Base-by-base conservation (phyloP, 2,797 vertebrate species). In the Champsocephalus esox region DNA sequence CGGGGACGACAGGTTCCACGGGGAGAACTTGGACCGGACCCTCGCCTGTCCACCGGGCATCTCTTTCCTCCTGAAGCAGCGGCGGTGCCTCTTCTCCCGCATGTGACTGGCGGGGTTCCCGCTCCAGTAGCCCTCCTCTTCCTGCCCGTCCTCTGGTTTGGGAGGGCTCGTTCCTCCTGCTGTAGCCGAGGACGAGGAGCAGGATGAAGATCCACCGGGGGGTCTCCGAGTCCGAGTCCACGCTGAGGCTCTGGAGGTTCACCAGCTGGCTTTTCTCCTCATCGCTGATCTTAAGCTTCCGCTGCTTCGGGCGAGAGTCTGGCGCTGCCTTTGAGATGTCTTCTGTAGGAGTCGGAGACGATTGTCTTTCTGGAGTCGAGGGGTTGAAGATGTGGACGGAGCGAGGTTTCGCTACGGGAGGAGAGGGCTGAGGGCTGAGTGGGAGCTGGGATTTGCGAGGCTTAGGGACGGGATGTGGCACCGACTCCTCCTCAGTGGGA, bases 1-100 rank as follows among this genome's bases (percentile, higher is more conserved):
- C 0, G 95, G 95, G 0, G 95, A 96, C 0, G 94, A 95, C 0
- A 95, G 91, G 63, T 95, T 96, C 95, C 95, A 95, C 9, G 95
- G 95, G 12, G 95, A 95, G 50, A 96, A 96, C 87, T 95, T 96
- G 62, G 95, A 95, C 9, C 95, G 87, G 0, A 92, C 73, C 70
- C 79, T 85, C 34, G 65, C 78, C 78, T 90, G 92, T 17, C 84
- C 86, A 1, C 44, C 60, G 0, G 91, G 88, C 59, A 92, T 84
- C 72, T 94, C 94, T 79, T 93, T 94, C 19, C 76, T 89, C 70
- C 38, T 91, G 75, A 93, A 94, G 63, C 93, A 93, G 41, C 77
- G 89, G 0, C 85, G 88, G 38, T 84, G 93, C 85, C 43, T 93
- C 65, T 82, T 91, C n/a, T 93, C 92, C 11, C 93, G 81, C 1